A percentile compares a stretch with the other conserved stretches of the same genome.
Conservation (phyloP, 1,140 invertebrate genomes). For the Atta texana region DNA sequence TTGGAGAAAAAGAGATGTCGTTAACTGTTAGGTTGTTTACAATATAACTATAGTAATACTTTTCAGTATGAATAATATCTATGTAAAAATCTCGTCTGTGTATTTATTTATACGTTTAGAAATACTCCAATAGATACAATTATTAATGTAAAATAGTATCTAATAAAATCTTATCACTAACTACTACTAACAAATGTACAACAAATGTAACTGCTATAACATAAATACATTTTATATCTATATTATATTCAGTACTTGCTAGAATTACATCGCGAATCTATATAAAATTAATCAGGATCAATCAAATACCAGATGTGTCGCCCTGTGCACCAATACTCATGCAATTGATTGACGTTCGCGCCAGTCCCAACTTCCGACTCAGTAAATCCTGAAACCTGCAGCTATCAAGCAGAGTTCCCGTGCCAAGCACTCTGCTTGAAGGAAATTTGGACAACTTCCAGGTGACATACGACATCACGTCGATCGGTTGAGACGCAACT, state of each 20-base stretch:
- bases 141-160: neutral
- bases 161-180: neutral
- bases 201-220: too few relatives aligned
- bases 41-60: constrained; percentile 8
- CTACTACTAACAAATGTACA: too few relatives aligned
- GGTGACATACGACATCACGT: constrained; percentile 89
- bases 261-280: neutral
- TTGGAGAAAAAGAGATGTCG: constrained; percentile 8
- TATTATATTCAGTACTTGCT: too few relatives aligned
- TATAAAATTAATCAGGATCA: neutral
- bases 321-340: constrained; percentile 90
- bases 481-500: constrained; percentile 88
- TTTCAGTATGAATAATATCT: neutral
- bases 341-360: constrained; percentile 87
- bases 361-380: constrained; percentile 87
- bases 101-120: neutral
- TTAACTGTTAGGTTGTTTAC: constrained; percentile 14
- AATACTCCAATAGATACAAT: neutral
- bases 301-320: constrained; percentile 86
- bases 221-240: too few relatives aligned
- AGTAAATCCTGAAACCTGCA: constrained; percentile 88
- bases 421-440: constrained; percentile 88
- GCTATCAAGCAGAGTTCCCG: constrained; percentile 89
- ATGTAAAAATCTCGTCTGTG: neutral
- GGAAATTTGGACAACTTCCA: constrained; percentile 90